Base-by-base conservation (phyloP, 2,888 invertebrate species). In the Ptycholaimellus sp. region DNA sequence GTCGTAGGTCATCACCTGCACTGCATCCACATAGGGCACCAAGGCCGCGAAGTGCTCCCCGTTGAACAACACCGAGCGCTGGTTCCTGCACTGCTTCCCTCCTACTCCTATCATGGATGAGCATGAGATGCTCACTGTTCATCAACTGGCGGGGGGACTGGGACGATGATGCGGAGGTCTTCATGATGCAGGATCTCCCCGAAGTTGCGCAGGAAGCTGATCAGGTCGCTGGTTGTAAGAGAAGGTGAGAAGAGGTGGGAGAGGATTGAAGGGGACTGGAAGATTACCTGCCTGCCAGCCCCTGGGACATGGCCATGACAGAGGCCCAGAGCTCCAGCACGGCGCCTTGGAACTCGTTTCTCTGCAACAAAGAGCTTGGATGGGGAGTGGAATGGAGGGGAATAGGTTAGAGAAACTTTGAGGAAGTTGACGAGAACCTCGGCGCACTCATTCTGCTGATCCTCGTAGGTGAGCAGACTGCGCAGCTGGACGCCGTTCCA, bases 1-100 rank as follows among this genome's bases (percentile, higher is more conserved):
- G 59, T 90, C 87, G 55, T 90, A 90, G 0, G 85, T 85, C 85
- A 87, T 87, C n/a, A 90, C 66, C 23, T 83, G 83, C 54, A 87
- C 81, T 19, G 72, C 77, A 50, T 74, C 73, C 1, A 87, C 71
- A 57, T 73, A 67, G 4, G 74, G 71, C 42, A 73, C 72, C 35
- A 87, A 67, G 33, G 69, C 68, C 50, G 77, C 71, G 58, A 81
- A 79, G 46, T 82, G 73, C 45, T 73, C 66, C 38, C 70, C 64
- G 22, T 68, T 68, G 59, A 83, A 79, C 48, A 74, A 67, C 51
- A 74, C 72, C 5, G 52, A 50, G 44, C 33, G 16, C 9, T 32
- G 25, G 18, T 19, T 41, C 17, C 46, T 44, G 43, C n/a, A n/a
- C n/a, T n/a, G n/a, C n/a, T n/a, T n/a, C n/a, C n/a, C n/a, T n/a